These are phyloP conservation scores for Meteorus sp. DNA, from an alignment of 1,140 invertebrate genomes.

Conservation along the genomic window DNA sequence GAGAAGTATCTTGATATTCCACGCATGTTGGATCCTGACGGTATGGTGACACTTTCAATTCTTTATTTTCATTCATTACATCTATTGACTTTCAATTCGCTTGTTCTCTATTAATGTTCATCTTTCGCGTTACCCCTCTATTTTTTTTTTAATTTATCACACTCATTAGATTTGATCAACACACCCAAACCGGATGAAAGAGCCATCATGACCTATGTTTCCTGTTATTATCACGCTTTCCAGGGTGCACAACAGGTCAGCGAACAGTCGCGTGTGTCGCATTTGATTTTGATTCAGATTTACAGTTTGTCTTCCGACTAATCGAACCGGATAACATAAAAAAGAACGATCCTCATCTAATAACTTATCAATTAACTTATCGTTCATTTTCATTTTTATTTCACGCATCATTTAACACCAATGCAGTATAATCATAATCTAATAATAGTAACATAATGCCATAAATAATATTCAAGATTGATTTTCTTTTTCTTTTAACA, in stretches of 20 bases:
- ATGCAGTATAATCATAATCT: not conserved
- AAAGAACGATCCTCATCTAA: too few relatives aligned
- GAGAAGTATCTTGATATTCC: constrained; percentile 99
- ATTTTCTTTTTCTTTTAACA: constrained; percentile 36
- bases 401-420: not conserved
- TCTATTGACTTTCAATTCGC: not conserved
- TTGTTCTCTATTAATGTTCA: not conserved
- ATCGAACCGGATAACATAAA: too few relatives aligned
- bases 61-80: not conserved
- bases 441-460: too few relatives aligned
- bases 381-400: not conserved
- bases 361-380: too few relatives aligned
- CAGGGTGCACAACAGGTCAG: constrained; percentile 96
- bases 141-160: constrained; percentile 15
- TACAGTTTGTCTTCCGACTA: constrained; percentile 7
- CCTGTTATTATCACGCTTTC: constrained; percentile 99
- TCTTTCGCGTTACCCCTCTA: not conserved
- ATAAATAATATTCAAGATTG: not conserved
- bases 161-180: constrained; percentile 89
- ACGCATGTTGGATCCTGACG: constrained; percentile 99
- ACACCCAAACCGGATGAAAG: constrained; percentile 96
- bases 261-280: constrained; percentile 56
- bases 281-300: constrained; percentile 22
- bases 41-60: constrained; percentile 62
- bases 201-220: constrained; percentile 98